Evolutionary conservation across 1,140 invertebrate species (phyloP), one percentile per base, ranked within the genome.

Genomic region (Metaphire vulgaris): DNA sequence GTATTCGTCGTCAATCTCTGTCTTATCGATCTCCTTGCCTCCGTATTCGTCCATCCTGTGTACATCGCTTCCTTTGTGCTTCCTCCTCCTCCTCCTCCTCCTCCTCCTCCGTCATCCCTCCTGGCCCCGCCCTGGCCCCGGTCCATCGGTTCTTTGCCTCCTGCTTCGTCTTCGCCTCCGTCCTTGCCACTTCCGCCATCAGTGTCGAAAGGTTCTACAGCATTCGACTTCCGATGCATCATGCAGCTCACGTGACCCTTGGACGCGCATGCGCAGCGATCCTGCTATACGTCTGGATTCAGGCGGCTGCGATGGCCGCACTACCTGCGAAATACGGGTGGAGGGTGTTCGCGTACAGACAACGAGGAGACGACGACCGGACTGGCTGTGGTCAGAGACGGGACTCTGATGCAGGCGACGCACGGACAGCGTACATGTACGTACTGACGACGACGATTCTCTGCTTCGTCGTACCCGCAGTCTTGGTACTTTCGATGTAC

Each of bases 21-120:
- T 81, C 86, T 81, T 86, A 87, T 80, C 82, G 86, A 81, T 79
- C 86, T 83, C 85, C 85, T 72, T 88, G 75, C 80, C 85, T 41
- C 84, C 85, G 79, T 66, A 80, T 74, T 81, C 82, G 15, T 76
- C 75, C 31, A 56, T 29, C 28, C 66, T 66, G 69, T 74, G 41
- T 56, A n/a, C 75, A 21, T 66, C 32, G 33, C 75, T 71, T 16
- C 75, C 34, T 32, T n/a, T 77, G 33, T 15, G 21, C n/a, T 31
- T 26, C n/a, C n/a, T 2, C 6, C 14, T 26, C 30, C n/a, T 26
- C 67, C n/a, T 6, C 30, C n/a, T 26, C 67, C n/a, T 6, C n/a
- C n/a, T n/a, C n/a, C n/a, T n/a, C n/a, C n/a, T n/a, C n/a, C n/a
- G n/a, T n/a, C n/a, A n/a, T n/a, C n/a, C n/a, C n/a, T n/a, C 67